These are phyloP conservation scores for Zaprionus obscuricornis DNA, from an alignment of 2,888 invertebrate genomes.

Conservation along the genomic window DNA sequence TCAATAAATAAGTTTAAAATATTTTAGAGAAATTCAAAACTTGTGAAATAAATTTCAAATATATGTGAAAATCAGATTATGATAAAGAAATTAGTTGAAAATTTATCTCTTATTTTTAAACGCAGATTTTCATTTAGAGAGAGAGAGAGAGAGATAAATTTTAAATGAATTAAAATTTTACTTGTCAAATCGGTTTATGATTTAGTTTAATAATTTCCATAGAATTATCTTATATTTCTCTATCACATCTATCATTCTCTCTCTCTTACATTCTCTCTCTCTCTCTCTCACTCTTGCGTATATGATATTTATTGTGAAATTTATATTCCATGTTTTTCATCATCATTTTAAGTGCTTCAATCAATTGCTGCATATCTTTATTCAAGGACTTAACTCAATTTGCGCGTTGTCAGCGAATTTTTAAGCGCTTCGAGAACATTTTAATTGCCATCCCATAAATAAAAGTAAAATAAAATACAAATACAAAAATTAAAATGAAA, in stretches of 20 bases:
- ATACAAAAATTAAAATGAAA: conserved; percentile 15
- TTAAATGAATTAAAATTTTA: too few species aligned
- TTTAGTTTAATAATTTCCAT: too few species aligned
- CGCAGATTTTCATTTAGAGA: too few species aligned
- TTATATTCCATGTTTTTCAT: conserved; percentile 1
- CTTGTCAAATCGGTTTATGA: too few species aligned
- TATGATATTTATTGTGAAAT: neutral
- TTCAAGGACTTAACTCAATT: conserved; percentile 7
- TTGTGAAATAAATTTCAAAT: too few species aligned
- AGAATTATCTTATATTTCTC: neutral
- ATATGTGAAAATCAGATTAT: too few species aligned
- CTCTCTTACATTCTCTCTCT: neutral
- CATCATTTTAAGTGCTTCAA: conserved; percentile 2
- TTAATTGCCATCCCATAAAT: conserved; percentile 51
- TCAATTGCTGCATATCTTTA: neutral
- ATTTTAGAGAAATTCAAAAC: too few species aligned
- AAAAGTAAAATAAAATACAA: conserved; percentile 11
- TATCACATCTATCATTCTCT: neutral
- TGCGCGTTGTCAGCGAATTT: conserved; percentile 28
- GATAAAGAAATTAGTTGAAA: too few species aligned
- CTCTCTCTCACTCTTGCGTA: neutral
- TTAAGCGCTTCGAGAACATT: conserved; percentile 32
- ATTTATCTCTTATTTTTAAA: too few species aligned
- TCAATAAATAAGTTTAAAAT: too few species aligned
- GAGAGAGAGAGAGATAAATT: too few species aligned